Conservation (phyloP, 2,888 invertebrate species). For the Pheosia gnoma region DNA sequence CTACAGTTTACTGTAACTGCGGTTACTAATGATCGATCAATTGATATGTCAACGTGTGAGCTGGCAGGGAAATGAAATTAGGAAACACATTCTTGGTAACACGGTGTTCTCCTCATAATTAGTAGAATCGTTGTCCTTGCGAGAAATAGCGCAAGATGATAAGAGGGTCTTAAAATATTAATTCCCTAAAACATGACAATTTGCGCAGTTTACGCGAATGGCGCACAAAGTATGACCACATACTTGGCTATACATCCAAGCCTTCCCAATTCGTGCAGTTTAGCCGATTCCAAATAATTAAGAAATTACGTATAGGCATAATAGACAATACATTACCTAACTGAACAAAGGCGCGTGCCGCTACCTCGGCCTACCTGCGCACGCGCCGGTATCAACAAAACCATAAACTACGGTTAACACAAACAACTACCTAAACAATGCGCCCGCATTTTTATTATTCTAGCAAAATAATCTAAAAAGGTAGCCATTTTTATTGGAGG, state of each 20-base stretch:
- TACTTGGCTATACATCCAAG: too few relatives aligned
- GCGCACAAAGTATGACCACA: too few relatives aligned
- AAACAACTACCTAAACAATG: slow-evolving; percentile 9
- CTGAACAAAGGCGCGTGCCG: slow-evolving; percentile 6
- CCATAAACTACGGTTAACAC: slow-evolving; percentile 2
- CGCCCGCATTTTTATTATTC: slow-evolving; percentile 10
- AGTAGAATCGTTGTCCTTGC: too few relatives aligned
- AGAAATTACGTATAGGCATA: neutral
- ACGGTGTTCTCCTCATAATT: too few relatives aligned
- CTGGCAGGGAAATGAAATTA: neutral
- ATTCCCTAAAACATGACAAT: too few relatives aligned
- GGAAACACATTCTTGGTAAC: too few relatives aligned
- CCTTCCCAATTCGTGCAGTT: too few relatives aligned
- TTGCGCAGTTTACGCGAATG: too few relatives aligned
- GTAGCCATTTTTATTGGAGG: slow-evolving; percentile 7
- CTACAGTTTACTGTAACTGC: neutral
- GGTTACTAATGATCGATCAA: slow-evolving; percentile 4
- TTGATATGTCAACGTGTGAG: neutral
- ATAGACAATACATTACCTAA: neutral
- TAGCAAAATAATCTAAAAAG: slow-evolving; percentile 10
- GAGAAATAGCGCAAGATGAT: too few relatives aligned
- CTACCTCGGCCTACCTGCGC: neutral
- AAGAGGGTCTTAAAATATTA: too few relatives aligned
- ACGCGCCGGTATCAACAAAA: neutral
- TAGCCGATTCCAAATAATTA: neutral